These are phyloP conservation scores for Sinella curviseta DNA, from an alignment of 1,140 invertebrate genomes.

Conservation along the genomic window DNA sequence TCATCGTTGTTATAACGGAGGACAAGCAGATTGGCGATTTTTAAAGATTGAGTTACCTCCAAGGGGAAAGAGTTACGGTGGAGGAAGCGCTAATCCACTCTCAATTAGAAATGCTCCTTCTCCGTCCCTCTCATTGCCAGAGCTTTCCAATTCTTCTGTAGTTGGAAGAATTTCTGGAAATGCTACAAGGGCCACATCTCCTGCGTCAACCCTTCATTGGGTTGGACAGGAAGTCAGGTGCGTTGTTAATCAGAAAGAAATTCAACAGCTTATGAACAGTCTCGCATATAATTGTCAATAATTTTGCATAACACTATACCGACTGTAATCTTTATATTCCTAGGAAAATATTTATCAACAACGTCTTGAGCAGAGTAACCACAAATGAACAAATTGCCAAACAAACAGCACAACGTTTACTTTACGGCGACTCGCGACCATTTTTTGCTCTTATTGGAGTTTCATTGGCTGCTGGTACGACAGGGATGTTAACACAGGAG, in stretches of 20 bases:
- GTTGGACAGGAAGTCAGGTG: conserved; percentile 33
- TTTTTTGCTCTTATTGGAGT: conserved; percentile 75
- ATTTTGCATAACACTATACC: not conserved
- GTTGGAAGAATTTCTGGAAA: conserved; percentile 5
- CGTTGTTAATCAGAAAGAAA: not conserved
- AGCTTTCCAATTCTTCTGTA: not conserved
- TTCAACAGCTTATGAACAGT: too few species aligned
- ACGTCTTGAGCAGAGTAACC: conserved; percentile 68
- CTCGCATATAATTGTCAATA: too few species aligned
- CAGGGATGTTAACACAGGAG: conserved; percentile 72
- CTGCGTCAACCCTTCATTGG: not conserved
- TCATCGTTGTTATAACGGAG: not conserved
- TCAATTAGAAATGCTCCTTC: not conserved
- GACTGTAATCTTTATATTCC: not conserved
- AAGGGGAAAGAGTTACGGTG: not conserved
- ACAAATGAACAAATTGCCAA: conserved; percentile 63
- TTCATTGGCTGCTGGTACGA: conserved; percentile 68
- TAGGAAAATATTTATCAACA: conserved; percentile 64
- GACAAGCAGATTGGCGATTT: conserved; percentile 10
- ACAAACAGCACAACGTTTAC: conserved; percentile 63
- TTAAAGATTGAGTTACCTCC: conserved; percentile 24
- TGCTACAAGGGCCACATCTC: not conserved
- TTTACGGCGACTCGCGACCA: conserved; percentile 67
- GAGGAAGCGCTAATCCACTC: not conserved
- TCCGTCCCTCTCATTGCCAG: not conserved